Percentiles rank a stretch among this genome's conserved stretches.
Conservation (phyloP, 2,113 vertebrate genomes). For the Halichoerus grypus region DNA sequence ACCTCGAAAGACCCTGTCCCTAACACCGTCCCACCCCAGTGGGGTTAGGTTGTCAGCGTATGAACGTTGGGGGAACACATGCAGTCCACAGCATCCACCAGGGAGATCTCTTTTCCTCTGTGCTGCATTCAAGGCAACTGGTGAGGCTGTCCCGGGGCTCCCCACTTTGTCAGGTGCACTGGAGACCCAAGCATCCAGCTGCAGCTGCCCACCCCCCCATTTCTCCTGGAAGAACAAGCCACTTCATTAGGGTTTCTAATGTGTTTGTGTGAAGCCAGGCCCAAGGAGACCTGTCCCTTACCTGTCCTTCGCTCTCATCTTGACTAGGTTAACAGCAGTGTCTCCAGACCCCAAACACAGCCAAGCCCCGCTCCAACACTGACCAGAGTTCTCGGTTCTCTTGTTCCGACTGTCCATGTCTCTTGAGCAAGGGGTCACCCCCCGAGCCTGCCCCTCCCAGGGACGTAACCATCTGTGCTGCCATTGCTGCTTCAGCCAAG, state of each 20-base stretch:
- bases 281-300: fast-evolving
- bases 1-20: background rate
- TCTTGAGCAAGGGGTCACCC: background rate
- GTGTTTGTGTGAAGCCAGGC: fast-evolving
- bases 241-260: fast-evolving
- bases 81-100: background rate
- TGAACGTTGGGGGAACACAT: too few species aligned
- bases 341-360: too few species aligned
- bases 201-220: background rate
- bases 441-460: background rate
- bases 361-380: background rate
- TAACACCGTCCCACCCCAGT: background rate
- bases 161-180: background rate
- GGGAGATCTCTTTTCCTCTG: fast-evolving
- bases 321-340: fast-evolving
- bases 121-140: fast-evolving
- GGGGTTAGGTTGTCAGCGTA: fast-evolving
- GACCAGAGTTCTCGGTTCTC: fast-evolving
- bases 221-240: background rate
- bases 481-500: background rate
- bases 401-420: background rate
- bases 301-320: background rate
- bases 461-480: fast-evolving
- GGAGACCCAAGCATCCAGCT: background rate
- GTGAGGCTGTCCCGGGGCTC: background rate